Evolutionary conservation across 2,797 vertebrate species (phyloP), one percentile per base, ranked within the genome.

Genomic region (Antennarius maculatus): DNA sequence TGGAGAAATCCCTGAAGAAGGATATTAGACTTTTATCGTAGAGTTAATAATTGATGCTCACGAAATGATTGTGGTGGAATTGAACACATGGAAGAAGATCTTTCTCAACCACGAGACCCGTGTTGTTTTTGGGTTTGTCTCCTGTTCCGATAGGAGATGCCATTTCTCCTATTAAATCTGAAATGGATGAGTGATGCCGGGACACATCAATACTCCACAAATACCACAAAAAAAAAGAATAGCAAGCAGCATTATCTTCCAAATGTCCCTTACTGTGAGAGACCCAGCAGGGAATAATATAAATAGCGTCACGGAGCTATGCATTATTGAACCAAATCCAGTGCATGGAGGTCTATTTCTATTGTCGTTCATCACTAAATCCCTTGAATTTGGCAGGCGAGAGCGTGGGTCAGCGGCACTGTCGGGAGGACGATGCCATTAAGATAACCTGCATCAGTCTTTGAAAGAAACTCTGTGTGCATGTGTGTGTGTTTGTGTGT

Each of bases 271-370:
- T 64, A 57, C 53, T 64, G 31, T 29, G 46, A 82, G 68, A 64
- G 62, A 75, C 37, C 53, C 62, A 59, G 69, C 67, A 71, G 80
- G 78, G 76, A 66, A 52, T 77, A 64, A 74, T 82, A 86, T 85
- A 86, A 89, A 89, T 85, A 88, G 74, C 68, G 76, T 79, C 73
- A 85, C 71, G 71, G 72, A 76, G 67, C 68, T 88, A 76, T 89
- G 81, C 76, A 90, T 89, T 84, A 88, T 86, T 88, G 76, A 89
- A 83, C 67, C 65, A 66, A 68, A 84, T 82, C 74, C 74, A 85
- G 80, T 59, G 61, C 76, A 71, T 56, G 49, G 54, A 72, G 60
- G 59, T 79, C 79, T 80, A 81, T 86, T 88, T 84, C 76, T 60
- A 78, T 80, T 70, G 53, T 51, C 1, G 39, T 61, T 77, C 64